phyloP scores from a whole-genome alignment of 1,140 invertebrate genomes.

The Venustaconcha ellipsiformis region DNA sequence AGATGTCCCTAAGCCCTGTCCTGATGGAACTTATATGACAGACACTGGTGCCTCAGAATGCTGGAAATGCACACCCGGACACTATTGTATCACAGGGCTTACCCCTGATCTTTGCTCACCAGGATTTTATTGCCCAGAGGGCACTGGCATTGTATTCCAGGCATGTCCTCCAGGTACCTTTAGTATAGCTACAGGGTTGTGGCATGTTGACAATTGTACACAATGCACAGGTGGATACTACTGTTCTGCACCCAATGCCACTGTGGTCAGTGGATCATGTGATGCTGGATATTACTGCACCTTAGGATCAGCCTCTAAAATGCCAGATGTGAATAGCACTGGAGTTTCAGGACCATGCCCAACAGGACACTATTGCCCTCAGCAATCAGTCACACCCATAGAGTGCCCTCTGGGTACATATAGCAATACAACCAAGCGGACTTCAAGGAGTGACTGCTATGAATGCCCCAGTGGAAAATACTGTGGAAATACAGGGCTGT shows the following conservation, averaged over 20 bases:
- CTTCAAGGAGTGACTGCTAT: constrained; percentile 36
- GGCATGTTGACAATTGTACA: constrained; percentile 53
- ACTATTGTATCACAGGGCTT: constrained; percentile 58
- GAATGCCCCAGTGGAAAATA: constrained; percentile 58
- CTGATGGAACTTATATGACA: constrained; percentile 60
- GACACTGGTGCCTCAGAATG: constrained; percentile 58
- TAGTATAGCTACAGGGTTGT: constrained; percentile 50
- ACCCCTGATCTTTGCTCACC: constrained; percentile 55
- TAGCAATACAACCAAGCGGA: constrained; percentile 55
- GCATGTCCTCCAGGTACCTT: constrained; percentile 62
- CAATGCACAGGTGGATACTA: constrained; percentile 61
- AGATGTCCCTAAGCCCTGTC: constrained; percentile 51
- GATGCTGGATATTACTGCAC: constrained; percentile 63
- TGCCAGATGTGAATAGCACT: constrained; percentile 51
- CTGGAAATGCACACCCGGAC: constrained; percentile 55
- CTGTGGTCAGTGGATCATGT: constrained; percentile 51
- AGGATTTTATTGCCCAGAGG: constrained; percentile 62
- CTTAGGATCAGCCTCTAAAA: constrained; percentile 52
- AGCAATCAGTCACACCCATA: constrained; percentile 40
- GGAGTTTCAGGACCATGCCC: constrained; percentile 61
- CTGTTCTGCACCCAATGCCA: constrained; percentile 51
- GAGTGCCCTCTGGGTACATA: constrained; percentile 59
- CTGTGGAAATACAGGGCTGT: constrained; percentile 54
- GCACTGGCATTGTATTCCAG: constrained; percentile 57
- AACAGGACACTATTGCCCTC: constrained; percentile 54